Conservation (phyloP, 2,797 vertebrate genomes). For the Phyllotis vaccarum region DNA sequence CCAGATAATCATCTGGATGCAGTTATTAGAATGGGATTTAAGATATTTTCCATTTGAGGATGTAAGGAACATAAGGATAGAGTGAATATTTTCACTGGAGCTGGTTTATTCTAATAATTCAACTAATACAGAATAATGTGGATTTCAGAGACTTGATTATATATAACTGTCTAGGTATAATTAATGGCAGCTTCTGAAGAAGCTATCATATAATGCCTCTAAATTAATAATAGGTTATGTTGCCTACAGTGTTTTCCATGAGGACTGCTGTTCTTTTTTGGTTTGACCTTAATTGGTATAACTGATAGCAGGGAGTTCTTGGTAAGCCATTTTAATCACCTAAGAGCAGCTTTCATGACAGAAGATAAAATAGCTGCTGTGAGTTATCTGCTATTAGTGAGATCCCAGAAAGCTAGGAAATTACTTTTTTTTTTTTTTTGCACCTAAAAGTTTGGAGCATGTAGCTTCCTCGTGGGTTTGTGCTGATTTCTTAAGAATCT, state of each 20-base stretch:
- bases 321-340: slow-evolving; percentile 83
- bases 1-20: not conserved
- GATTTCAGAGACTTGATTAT: slow-evolving; percentile 60
- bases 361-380: slow-evolving; percentile 83
- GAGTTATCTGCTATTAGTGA: slow-evolving; percentile 84
- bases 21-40: not conserved
- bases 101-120: not conserved
- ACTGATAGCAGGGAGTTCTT: slow-evolving; percentile 86
- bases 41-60: not conserved
- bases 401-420: slow-evolving; percentile 77
- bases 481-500: slow-evolving; percentile 75
- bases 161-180: slow-evolving; percentile 75
- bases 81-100: not conserved
- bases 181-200: slow-evolving; percentile 76
- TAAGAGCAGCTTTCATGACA: slow-evolving; percentile 83
- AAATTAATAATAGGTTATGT: slow-evolving; percentile 84
- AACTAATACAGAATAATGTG: slow-evolving; percentile 21
- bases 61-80: not conserved
- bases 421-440: slow-evolving; percentile 41
- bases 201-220: slow-evolving; percentile 76
- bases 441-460: slow-evolving; percentile 65
- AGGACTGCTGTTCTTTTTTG: slow-evolving; percentile 78
- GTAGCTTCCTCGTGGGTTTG: slow-evolving; percentile 69
- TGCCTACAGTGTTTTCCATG: slow-evolving; percentile 76
- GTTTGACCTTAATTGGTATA: slow-evolving; percentile 88